These are phyloP conservation scores for Aurelia coerulea DNA, from an alignment of 30 jellyfish, hydroid and myxozoan genomes.

Conservation along the genomic window DNA sequence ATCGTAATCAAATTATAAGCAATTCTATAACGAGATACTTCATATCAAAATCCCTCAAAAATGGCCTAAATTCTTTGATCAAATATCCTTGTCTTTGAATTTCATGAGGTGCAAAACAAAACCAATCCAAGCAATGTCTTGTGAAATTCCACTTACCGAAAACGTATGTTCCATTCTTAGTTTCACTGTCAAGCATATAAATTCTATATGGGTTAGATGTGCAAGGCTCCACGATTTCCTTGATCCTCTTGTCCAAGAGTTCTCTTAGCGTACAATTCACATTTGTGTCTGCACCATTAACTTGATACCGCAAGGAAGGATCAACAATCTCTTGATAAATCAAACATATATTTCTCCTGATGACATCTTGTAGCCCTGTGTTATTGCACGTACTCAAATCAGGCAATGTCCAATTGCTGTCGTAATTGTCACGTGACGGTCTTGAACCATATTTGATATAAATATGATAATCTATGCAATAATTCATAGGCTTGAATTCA, in stretches of 20 bases:
- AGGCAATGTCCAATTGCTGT: constrained; percentile 60
- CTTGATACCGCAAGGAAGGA: not conserved
- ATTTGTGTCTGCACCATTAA: not conserved
- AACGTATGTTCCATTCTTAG: constrained; percentile 48
- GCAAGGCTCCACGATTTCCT: constrained; percentile 25
- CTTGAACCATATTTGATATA: constrained; percentile 33
- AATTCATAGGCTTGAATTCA: constrained; percentile 59
- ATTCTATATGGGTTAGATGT: constrained; percentile 28
- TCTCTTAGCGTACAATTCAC: constrained; percentile 40
- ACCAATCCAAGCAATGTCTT: no score
- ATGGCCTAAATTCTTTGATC: no score
- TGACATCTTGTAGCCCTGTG: constrained; percentile 19
- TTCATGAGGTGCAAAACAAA: no score
- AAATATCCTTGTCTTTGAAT: no score
- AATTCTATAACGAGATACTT: no score
- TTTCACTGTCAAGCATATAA: constrained; percentile 30
- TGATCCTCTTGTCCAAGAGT: constrained; percentile 13
- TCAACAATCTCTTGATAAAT: constrained; percentile 33
- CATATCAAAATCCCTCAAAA: no score
- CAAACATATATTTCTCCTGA: constrained; percentile 42
- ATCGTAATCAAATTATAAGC: no score
- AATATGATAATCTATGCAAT: constrained; percentile 43
- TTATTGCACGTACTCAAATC: constrained; percentile 40
- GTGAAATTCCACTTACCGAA: constrained; percentile 20
- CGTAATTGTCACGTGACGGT: constrained; percentile 60